Evolutionary conservation across 1,140 invertebrate species (phyloP), one percentile per base, ranked within the genome.

Genomic region (Bathynomus jamesi): DNA sequence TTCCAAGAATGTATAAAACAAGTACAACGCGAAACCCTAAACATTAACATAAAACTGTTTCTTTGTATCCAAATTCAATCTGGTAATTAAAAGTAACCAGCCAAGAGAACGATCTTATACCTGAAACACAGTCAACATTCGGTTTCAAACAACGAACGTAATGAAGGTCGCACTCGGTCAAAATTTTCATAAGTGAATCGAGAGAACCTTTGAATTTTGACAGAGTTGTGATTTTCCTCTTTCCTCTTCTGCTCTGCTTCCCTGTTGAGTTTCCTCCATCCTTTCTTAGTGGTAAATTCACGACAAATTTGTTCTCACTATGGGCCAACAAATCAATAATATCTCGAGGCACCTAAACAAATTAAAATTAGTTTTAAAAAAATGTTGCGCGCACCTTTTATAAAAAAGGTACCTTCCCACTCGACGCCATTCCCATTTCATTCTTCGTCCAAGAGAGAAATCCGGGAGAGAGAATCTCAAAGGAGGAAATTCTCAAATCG

Each of bases 71-170:
- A 5, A 53, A 53, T 17, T 53, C 2, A 53, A 53, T 53, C 40
- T 21, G n/a, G n/a, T n/a, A n/a, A n/a, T n/a, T n/a, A n/a, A n/a
- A n/a, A n/a, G n/a, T 21, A 53, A 11, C 40, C 40, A 53, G 40
- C 2, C 5, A 17, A 53, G 21, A 53, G 21, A 53, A 2, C 21
- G 2, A 2, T 17, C 21, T 53, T 65, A 31, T 13, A 76, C 75
- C 75, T 69, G 72, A 17, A 17, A 65, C 10, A n/a, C 61, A 24
- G 29, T 28, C 10, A 4, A 17, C 25, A 65, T 73, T 76, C n/a
- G 75, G 75, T 60, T 76, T 76, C 29, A 76, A 46, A 60, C 75
- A 76, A 25, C 75, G 69, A 28, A 76, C 75, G 72, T 72, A 76
- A 65, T 76, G 75, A 25, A 76, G 61, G 31, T 76, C 75, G 61